Conservation (phyloP, 2,888 invertebrate genomes). For the Sinotaia quadrata region DNA sequence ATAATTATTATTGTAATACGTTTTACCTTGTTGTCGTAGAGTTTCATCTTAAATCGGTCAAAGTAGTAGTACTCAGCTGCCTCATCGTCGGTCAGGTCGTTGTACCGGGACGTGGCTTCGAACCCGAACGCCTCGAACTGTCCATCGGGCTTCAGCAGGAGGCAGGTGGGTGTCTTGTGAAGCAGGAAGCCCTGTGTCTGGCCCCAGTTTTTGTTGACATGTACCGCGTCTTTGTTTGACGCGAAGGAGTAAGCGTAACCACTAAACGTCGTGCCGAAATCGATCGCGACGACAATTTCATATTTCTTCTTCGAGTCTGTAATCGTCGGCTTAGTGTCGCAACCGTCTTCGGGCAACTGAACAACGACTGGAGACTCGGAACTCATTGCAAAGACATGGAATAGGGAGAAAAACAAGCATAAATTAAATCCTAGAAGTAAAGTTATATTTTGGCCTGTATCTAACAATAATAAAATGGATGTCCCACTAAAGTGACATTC, state of each 20-base stretch:
- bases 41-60: conserved; percentile 66
- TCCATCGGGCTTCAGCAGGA: conserved; percentile 59
- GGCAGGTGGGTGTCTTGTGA: conserved; percentile 64
- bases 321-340: too few relatives aligned
- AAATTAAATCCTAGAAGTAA: too few relatives aligned
- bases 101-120: conserved; percentile 62
- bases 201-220: conserved; percentile 66
- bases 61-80: conserved; percentile 59
- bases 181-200: conserved; percentile 64
- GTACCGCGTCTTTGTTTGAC: conserved; percentile 57
- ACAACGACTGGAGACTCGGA: too few relatives aligned
- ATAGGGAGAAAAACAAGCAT: too few relatives aligned
- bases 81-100: conserved; percentile 62
- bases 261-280: conserved; percentile 65
- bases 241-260: conserved; percentile 65
- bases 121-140: conserved; percentile 65
- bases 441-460: too few relatives aligned
- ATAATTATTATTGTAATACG: too few relatives aligned
- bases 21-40: conserved; percentile 64
- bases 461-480: too few relatives aligned
- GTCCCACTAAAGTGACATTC: too few relatives aligned
- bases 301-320: conserved; percentile 36
- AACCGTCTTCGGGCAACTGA: too few relatives aligned
- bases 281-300: conserved; percentile 64
- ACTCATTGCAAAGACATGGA: too few relatives aligned